Conservation (phyloP, 2,113 vertebrate species). For the Oncorhynchus nerka region DNA sequence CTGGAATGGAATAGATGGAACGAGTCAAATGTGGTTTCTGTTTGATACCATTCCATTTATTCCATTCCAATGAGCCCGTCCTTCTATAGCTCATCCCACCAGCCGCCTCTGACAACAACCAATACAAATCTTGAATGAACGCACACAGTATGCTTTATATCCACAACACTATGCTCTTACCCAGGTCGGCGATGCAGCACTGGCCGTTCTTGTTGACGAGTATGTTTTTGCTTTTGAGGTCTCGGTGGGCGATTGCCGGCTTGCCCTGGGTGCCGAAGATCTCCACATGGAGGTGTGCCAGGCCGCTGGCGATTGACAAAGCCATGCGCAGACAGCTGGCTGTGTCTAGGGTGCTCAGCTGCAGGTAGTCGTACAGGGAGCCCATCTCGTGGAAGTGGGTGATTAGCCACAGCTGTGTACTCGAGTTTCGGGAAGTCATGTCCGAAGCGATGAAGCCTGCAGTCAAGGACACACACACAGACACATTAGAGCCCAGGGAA, state of each 20-base stretch:
- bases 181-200: conserved; percentile 96
- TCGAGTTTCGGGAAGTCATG: conserved; percentile 98
- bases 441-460: conserved; percentile 94
- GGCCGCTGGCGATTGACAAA: conserved; percentile 90
- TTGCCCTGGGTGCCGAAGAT: conserved; percentile 99
- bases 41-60: no score
- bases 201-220: conserved; percentile 96
- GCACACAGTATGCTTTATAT: no score
- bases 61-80: no score
- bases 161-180: conserved; percentile 69
- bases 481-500: no score
- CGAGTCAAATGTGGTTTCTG: no score
- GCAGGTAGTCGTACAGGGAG: conserved; percentile 94
- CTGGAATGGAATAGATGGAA: no score
- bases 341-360: conserved; percentile 90
- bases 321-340: conserved; percentile 90
- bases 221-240: conserved; percentile 98
- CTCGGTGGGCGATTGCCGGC: conserved; percentile 93
- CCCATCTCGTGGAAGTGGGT: conserved; percentile 98
- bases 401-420: conserved; percentile 96
- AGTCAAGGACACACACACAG: neutral
- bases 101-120: no score
- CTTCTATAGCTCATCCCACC: no score
- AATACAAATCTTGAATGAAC: no score
- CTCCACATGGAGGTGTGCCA: conserved; percentile 94